Base-by-base conservation (phyloP, 2,888 invertebrate genomes). In the Orthonychiurus folsomi region DNA sequence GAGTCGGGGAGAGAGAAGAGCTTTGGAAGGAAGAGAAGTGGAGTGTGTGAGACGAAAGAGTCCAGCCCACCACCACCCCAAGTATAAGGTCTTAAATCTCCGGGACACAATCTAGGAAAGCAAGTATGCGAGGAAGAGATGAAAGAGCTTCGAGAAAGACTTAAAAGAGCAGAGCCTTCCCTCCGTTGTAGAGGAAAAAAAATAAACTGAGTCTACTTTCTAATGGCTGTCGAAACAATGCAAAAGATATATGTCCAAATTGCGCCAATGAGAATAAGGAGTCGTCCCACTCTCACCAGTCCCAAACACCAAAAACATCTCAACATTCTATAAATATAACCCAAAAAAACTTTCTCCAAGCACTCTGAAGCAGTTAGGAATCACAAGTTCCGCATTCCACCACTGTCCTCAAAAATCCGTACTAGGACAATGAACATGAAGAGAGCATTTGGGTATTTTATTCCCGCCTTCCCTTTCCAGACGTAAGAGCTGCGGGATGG, bases 51-150 rank as follows among this genome's bases (percentile, higher is more conserved):
- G 15, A 37, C 9, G 5, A 37, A 15, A 37, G 37, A 37, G 9
- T 37, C 37, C 37, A 37, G 37, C 37, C 37, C 37, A 37, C n/a
- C 48, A 28, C 50, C 56, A 58, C 53, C 53, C 62, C 58, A 62
- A 65, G 62, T 66, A 66, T 67, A 66, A 68, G 66, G 68, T 68
- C 64, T 68, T 68, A 68, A 68, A 68, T 68, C 68, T 68, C 68
- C 66, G 60, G 64, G 66, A 65, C 67, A 66, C 63, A 66, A 66
- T 66, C 67, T 68, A 56, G 56, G 56, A 65, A 58, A 26, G 56
- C 59, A 59, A 66, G 50, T 56, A 21, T 53, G 59, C 60, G 55
- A 56, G 50, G 60, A 37, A 64, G 52, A 64, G 60, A 25, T 20
- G 28, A 23, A 55, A 37, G 24, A 18, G 28, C 23, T 47, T 27